Evolutionary conservation across 2,888 invertebrate genomes (phyloP).

Genomic region (Nemurella pictetii): DNA sequence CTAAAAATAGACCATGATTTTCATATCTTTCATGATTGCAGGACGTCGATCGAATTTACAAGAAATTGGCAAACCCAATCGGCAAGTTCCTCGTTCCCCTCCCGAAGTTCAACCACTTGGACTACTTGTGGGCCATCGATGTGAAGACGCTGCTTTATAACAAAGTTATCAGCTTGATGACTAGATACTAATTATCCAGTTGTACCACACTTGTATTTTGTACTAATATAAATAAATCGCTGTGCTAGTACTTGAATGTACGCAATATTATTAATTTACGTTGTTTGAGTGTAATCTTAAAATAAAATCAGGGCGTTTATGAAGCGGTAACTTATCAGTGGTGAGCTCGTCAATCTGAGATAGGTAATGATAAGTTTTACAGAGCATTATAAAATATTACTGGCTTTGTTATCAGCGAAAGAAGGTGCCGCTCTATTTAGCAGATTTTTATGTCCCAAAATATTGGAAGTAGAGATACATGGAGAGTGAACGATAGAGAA

Average conservation of each 20-base stretch:
- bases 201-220: background rate
- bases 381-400: too few species aligned
- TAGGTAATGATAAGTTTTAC: too few species aligned
- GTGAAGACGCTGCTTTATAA: slow-evolving; percentile 63
- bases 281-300: background rate
- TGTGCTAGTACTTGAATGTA: background rate
- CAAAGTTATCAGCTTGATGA: slow-evolving; percentile 55
- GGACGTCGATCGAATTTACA: slow-evolving; percentile 63
- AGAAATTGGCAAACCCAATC: slow-evolving; percentile 58
- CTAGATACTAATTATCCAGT: slow-evolving; percentile 45
- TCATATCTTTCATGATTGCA: slow-evolving; percentile 47
- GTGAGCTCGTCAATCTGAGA: too few species aligned
- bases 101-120: slow-evolving; percentile 71
- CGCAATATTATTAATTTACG: background rate
- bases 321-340: background rate
- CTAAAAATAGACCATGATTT: too few species aligned
- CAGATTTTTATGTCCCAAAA: too few species aligned
- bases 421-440: too few species aligned
- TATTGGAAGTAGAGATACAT: too few species aligned
- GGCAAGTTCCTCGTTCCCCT: slow-evolving; percentile 64
- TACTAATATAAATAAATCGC: background rate
- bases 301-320: background rate
- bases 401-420: too few species aligned
- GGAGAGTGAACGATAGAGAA: too few species aligned
- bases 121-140: slow-evolving; percentile 69